Base-by-base conservation (phyloP, 2,888 invertebrate species). In the Oegoconia quadripuncta region DNA sequence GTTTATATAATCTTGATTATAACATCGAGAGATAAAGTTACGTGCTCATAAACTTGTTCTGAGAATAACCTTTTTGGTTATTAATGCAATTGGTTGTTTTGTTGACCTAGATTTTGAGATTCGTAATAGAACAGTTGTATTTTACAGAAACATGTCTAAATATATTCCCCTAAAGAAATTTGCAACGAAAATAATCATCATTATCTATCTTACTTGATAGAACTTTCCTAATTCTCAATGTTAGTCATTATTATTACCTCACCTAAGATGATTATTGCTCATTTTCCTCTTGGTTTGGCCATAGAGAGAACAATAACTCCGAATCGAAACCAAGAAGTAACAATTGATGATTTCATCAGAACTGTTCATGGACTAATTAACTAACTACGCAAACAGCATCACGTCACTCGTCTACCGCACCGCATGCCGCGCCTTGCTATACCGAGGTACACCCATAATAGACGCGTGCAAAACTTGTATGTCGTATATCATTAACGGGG, bases 381-480 rank as follows among this genome's bases (percentile, higher is more conserved):
- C 74, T 61, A 50, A 52, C 44, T 65, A 68, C 66, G 66, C 69
- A 78, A 81, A 80, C 74, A 74, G 55, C 55, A 64, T 66, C 64
- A 62, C 75, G 74, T 80, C 77, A 78, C 64, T 64, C 56, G 44
- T 59, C 63, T 66, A 69, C 74, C 71, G 71, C 75, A 69, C 74
- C 71, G 71, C 75, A 72, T 80, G 77, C 71, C 69, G 64, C 63
- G 66, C 65, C 67, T 61, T 67, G 58, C 60, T 59, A n/a, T n/a
- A 27, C 34, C 54, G 50, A 75, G 72, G 75, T 77, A 86, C 86
- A 86, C 86, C 84, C 84, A 82, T 86, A 81, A 79, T 81, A 81
- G 76, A 78, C 60, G 59, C 51, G 50, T 37, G 9, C 17, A 44
- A 46, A 55, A 52, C 45, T 48, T 56, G 63, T 44, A 74, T 39